Evolutionary conservation across 2,888 invertebrate species (phyloP), one percentile per base, ranked within the genome.

Genomic region (Eledona agricola): DNA sequence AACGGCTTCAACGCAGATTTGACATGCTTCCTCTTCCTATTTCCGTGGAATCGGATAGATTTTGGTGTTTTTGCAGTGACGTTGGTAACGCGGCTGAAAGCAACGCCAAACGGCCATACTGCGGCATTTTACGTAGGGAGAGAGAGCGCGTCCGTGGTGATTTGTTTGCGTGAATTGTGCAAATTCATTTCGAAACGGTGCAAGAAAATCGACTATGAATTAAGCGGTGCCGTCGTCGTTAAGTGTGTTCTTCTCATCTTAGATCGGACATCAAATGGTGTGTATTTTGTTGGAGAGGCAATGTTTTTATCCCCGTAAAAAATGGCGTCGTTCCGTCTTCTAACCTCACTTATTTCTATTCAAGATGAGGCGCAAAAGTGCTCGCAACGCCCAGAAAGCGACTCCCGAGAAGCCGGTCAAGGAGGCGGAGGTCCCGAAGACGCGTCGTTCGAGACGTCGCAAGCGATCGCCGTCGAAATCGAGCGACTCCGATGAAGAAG

Each of bases 331-430:
- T 25, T 38, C 43, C 25, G 7, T 26, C 34, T 11, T 34, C 23
- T 54, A 54, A 54, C 54, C 54, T 54, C 10, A 35, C 31, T 45
- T 51, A 49, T 42, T 52, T 46, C 57, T 58, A 65, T 19, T 35
- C 38, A 58, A 67, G 59, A 89, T 89, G 89, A 85, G 89, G 73
- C 87, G 89, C 64, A 88, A 88, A 78, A 89, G 83, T 78, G 86
- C 81, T 72, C 80, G 80, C 69, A 86, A 84, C 71, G 86, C 87
- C 73, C 75, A 82, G 3, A 86, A 86, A 72, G 73, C 81, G 67
- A 83, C 87, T 31, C 84, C 86, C 25, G 87, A 88, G 57, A 84
- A 83, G 69, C 81, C 82, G 54, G 15, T 28, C n/a, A 55, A 55
- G 19, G 73, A 75, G 59, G 47, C 66, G 5, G 72, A 69, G 20